Percentiles rank a stretch among this genome's conserved stretches.
phyloP scores from a whole-genome alignment of 1,140 invertebrate species.

The Palaemon carinicauda region DNA sequence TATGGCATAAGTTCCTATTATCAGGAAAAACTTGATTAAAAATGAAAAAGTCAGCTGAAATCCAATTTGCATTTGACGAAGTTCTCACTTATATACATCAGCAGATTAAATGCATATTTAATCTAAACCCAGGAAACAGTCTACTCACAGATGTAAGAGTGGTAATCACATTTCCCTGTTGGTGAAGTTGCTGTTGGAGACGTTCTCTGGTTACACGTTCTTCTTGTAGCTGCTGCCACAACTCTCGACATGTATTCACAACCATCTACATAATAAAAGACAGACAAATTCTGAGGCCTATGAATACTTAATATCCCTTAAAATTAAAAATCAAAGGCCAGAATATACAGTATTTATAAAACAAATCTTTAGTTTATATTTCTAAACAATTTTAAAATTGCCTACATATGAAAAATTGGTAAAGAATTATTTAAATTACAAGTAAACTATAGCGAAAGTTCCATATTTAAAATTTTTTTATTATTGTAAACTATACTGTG shows the following conservation, averaged over 20 bases:
- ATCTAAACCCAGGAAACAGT: not conserved
- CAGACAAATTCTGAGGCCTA: not conserved
- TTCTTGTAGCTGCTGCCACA: slow-evolving; percentile 56
- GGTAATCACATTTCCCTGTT: slow-evolving; percentile 54
- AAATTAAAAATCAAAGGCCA: not conserved
- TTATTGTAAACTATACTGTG: too few relatives aligned
- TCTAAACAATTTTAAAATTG: too few relatives aligned
- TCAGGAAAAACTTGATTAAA: too few relatives aligned
- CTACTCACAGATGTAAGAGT: slow-evolving; percentile 50
- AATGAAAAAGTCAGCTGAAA: too few relatives aligned
- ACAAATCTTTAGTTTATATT: not conserved
- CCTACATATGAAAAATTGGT: too few relatives aligned
- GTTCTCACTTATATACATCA: not conserved
- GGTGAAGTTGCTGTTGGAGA: slow-evolving; percentile 52
- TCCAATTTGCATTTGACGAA: too few relatives aligned
- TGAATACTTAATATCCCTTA: not conserved
- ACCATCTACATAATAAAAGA: slow-evolving; percentile 35
- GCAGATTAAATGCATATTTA: too few relatives aligned
- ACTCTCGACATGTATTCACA: slow-evolving; percentile 53
- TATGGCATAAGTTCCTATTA: too few relatives aligned
- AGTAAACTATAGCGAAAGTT: too few relatives aligned
- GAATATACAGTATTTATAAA: not conserved
- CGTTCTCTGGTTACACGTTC: slow-evolving; percentile 53
- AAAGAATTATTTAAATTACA: too few relatives aligned
- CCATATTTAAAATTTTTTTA: too few relatives aligned